phyloP scores from a whole-genome alignment of 2,888 invertebrate species.

The Spisula subtruncata region DNA sequence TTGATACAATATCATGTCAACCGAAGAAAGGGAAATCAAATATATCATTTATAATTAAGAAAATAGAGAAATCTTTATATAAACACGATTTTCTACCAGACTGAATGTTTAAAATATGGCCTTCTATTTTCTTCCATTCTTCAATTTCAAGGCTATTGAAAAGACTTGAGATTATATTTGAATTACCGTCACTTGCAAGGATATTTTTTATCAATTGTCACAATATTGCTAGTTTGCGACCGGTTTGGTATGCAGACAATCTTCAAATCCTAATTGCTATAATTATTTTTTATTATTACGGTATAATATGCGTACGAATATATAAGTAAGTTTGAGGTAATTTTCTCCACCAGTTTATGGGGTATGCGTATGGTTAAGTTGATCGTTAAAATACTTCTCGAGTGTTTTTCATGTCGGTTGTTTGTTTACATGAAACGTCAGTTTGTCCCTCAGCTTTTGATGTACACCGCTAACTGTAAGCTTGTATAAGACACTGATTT shows the following conservation, averaged over 20 bases:
- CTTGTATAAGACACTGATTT: conserved; percentile 6
- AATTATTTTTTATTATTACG: conserved; percentile 34
- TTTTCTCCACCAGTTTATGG: background rate
- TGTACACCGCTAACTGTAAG: background rate
- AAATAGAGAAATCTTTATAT: conserved; percentile 24
- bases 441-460: background rate
- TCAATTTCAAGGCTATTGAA: background rate
- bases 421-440: background rate
- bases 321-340: background rate
- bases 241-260: background rate
- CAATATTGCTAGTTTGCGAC: conserved; percentile 1
- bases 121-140: background rate
- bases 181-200: conserved; percentile 2
- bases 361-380: background rate
- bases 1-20: background rate
- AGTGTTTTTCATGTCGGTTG: conserved; percentile 5
- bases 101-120: background rate
- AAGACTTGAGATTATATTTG: background rate
- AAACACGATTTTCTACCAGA: conserved; percentile 22
- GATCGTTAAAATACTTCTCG: background rate
- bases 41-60: conserved; percentile 3
- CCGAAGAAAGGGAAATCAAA: background rate
- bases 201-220: background rate
- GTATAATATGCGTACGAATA: background rate
- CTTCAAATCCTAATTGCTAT: conserved; percentile 33